Conservation (phyloP, 1,140 invertebrate genomes). For the Meloidogyne chitwoodi region DNA sequence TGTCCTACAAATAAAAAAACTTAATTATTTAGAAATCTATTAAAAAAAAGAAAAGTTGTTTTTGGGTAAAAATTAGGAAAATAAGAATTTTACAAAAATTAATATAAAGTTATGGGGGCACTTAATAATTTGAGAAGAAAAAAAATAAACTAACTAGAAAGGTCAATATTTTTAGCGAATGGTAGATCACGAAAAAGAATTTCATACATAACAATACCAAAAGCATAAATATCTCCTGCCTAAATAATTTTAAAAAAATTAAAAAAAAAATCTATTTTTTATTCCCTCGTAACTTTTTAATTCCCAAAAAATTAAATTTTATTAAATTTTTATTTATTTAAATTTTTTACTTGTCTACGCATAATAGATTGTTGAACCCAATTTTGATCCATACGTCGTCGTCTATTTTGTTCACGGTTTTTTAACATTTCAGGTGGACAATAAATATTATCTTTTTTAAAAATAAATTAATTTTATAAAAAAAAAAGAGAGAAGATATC, state of each 20-base stretch:
- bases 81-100: too few relatives aligned
- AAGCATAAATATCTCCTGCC: conserved; percentile 55
- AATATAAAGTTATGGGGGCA: too few relatives aligned
- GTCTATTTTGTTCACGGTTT: conserved; percentile 50
- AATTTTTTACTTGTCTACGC: conserved; percentile 27
- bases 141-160: conserved; percentile 34
- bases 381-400: conserved; percentile 46
- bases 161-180: conserved; percentile 39
- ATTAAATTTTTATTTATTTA: too few relatives aligned
- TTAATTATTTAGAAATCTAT: not conserved
- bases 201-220: conserved; percentile 60
- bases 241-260: conserved; percentile 18
- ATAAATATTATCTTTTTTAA: conserved; percentile 37
- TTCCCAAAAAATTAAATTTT: too few relatives aligned
- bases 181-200: conserved; percentile 52
- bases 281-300: too few relatives aligned
- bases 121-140: not conserved
- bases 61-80: too few relatives aligned
- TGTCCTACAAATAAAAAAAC: not conserved
- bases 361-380: conserved; percentile 49
- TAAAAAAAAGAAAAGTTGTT: too few relatives aligned
- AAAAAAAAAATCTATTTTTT: too few relatives aligned
- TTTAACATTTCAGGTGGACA: conserved; percentile 55
- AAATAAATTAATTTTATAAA: not conserved
- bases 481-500: too few relatives aligned